Conservation (phyloP, 2,888 invertebrate species). For the Choreutis nemorana region DNA sequence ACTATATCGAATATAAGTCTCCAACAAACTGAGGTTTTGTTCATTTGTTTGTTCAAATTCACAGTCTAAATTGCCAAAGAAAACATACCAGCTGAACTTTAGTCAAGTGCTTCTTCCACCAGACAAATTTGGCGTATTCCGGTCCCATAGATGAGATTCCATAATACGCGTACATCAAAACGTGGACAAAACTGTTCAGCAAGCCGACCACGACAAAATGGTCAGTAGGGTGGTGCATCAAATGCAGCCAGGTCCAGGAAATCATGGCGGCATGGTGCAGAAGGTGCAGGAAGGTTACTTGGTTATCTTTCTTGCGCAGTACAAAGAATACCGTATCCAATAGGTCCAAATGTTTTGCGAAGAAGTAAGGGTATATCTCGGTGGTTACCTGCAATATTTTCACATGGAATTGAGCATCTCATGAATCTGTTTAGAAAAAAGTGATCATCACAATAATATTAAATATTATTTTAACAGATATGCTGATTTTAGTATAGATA, state of each 20-base stretch:
- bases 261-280: constrained; percentile 86
- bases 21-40: too few relatives aligned
- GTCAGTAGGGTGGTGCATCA: constrained; percentile 78
- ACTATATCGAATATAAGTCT: too few relatives aligned
- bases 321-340: constrained; percentile 89
- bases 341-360: constrained; percentile 80
- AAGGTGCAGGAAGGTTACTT: constrained; percentile 83
- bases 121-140: constrained; percentile 74
- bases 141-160: constrained; percentile 80
- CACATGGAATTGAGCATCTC: too few relatives aligned
- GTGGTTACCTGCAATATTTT: constrained; percentile 35
- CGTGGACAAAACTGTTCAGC: constrained; percentile 80
- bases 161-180: constrained; percentile 85
- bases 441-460: too few relatives aligned
- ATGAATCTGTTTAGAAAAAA: too few relatives aligned
- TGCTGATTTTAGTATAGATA: too few relatives aligned
- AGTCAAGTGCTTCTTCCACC: constrained; percentile 91
- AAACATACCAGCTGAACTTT: constrained; percentile 77
- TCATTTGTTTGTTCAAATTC: too few relatives aligned
- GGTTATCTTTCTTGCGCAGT: constrained; percentile 77
- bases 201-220: constrained; percentile 78
- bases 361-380: constrained; percentile 74
- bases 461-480: too few relatives aligned
- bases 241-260: constrained; percentile 79
- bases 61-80: too few relatives aligned